Base-by-base conservation (phyloP, 2,888 invertebrate species). In the Drosophila mercatorum region DNA sequence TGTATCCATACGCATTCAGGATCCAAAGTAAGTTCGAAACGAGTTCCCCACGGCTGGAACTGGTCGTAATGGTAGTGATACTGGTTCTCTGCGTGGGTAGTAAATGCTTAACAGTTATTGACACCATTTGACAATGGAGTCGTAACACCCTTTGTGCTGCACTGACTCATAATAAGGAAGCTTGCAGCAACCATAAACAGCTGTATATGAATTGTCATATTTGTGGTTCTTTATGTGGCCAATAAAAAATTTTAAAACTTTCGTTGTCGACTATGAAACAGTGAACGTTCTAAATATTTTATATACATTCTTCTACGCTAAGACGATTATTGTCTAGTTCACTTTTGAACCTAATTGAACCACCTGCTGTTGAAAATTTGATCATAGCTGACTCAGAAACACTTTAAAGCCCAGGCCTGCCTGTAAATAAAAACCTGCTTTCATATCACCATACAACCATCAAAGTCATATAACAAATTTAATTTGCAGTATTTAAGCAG, bases 1-100 rank as follows among this genome's bases (percentile, higher is more conserved):
- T 88, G 93, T 94, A 55, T 92, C 93, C 79, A 93, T 94, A 72
- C 93, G 93, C 83, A 93, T 94, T 86, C 93, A 94, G 84, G 93
- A 93, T 90, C 92, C 92, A 70, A 93, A 92, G 93, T 93, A 88
- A 92, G 92, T 83, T 73, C 38, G 2, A 75, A 71, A 80, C 78
- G 38, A 68, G 78, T 77, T 74, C 8, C 34, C 44, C 44, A 8
- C 10, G 7, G 11, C 22, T 63, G 49, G 38, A 38, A 17, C 64
- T 44, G 63, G 17, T 17, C 17, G 31, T 31, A n/a, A 28, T 47
- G 47, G 65, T 78, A 63, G 55, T 67, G 74, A 60, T 51, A 63
- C 68, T 67, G 78, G 63, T 51, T 59, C 46, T 72, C 58, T 47
- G 77, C 66, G 67, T 79, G 81, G 79, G 79, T 44, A 65, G 78